Evolutionary conservation across 2,888 invertebrate genomes (phyloP).

Genomic region (Leptinotarsa peninsularis): DNA sequence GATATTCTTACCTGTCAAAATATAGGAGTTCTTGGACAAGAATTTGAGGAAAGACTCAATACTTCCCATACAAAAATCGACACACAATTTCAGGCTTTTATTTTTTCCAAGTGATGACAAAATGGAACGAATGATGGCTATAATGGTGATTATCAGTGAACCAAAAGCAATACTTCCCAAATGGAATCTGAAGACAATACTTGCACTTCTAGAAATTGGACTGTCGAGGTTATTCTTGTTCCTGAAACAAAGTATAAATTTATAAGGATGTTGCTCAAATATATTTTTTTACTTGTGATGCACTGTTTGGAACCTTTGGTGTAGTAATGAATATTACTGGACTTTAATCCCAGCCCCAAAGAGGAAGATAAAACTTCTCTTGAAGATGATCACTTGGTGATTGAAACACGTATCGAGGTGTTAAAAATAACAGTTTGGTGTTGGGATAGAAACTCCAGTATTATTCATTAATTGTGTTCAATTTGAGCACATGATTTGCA

Average conservation of each 20-base stretch:
- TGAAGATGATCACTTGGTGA: no score
- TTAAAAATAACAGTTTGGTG: no score
- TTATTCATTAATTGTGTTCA: no score
- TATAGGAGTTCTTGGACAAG: constrained; percentile 56
- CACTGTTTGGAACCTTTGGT: no score
- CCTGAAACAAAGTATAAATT: constrained; percentile 43
- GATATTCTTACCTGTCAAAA: constrained; percentile 51
- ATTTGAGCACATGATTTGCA: no score
- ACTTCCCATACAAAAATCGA: constrained; percentile 37
- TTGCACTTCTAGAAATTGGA: constrained; percentile 48
- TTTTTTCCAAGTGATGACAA: constrained; percentile 44
- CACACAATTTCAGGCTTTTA: constrained; percentile 37
- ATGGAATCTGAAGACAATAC: constrained; percentile 50
- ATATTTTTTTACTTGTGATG: no score
- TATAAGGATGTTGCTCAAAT: not conserved
- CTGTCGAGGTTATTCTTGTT: constrained; percentile 49
- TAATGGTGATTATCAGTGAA: constrained; percentile 51
- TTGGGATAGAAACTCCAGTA: no score
- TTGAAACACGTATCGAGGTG: no score
- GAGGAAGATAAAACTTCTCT: no score
- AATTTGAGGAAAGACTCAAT: constrained; percentile 51
- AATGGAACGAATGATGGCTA: constrained; percentile 48
- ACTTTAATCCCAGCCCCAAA: no score
- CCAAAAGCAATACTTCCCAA: constrained; percentile 54
- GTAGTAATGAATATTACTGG: no score